Base-by-base conservation (phyloP, 2,797 vertebrate species). In the Artibeus lituratus region DNA sequence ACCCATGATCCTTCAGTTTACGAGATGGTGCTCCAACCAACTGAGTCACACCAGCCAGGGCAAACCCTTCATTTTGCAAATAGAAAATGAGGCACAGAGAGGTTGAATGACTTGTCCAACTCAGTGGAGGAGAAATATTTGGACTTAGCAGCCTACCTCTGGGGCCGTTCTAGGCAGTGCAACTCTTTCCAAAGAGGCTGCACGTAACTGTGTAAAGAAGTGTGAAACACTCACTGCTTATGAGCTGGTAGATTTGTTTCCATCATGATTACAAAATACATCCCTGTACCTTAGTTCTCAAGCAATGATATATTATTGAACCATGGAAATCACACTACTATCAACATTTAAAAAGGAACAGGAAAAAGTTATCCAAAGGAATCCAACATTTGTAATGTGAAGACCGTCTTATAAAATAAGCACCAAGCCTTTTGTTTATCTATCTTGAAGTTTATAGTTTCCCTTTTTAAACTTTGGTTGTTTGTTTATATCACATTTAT, bases 371-470 rank as follows among this genome's bases (percentile, higher is more conserved):
- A 42, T 62, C 87, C 37, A 70, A 92, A 90, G 81, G 29, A 74
- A 35, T 59, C 22, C 26, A 67, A 29, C 15, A 16, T 93, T 85
- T 90, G 42, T 86, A 65, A 90, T 3, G 1, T 55, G 22, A 97
- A 92, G 35, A 74, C 69, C 85, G 7, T 53, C 70, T 91, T 32
- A 77, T 29, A 84, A 78, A 80, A 94, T 82, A 37, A 92, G 18
- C 29, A 47, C 10, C 19, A 32, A 55, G 19, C 10, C 37, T 94
- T 80, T 73, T 51, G 21, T 73, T 81, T 57, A 72, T 59, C 14
- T 90, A 26, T 92, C 84, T 85, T 91, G 70, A 90, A 91, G 49
- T 92, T 93, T 82, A 73, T 74, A 65, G 15, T 78, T 94, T 67
- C 16, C 51, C 26, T 62, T 83, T 51, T n/a, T 85, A 53, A 35